Conservation (phyloP, 2,888 invertebrate species). For the Ommatoiulus sabulosus region DNA sequence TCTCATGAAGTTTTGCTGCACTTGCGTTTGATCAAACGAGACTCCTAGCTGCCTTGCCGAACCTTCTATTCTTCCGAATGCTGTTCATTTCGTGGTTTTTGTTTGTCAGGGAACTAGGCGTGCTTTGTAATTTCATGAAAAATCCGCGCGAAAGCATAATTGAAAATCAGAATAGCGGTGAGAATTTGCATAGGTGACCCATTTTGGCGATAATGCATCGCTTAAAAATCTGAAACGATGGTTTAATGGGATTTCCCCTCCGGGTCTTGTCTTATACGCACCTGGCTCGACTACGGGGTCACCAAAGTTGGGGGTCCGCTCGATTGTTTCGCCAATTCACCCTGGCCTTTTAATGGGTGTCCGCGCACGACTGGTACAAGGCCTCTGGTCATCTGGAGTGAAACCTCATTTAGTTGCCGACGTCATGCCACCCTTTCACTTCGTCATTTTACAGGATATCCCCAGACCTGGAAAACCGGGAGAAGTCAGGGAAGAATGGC, state of each 20-base stretch:
- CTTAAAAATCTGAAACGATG: background rate
- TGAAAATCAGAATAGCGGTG: background rate
- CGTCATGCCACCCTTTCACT: background rate
- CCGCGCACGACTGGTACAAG: conserved; percentile 13
- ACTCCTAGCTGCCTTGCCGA: too few relatives aligned
- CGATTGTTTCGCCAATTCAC: conserved; percentile 8
- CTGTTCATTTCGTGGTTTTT: background rate
- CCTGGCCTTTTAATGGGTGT: conserved; percentile 34
- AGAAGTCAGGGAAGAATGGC: too few relatives aligned
- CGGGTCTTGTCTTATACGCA: background rate
- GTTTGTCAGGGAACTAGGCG: background rate
- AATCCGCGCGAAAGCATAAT: background rate
- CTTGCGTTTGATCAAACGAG: too few relatives aligned
- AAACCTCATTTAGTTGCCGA: background rate
- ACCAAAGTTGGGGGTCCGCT: background rate
- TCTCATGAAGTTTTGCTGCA: too few relatives aligned
- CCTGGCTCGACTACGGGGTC: conserved; percentile 12
- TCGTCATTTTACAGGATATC: too few relatives aligned
- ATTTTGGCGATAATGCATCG: conserved; percentile 22
- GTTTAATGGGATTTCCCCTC: conserved; percentile 20
- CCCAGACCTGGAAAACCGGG: too few relatives aligned
- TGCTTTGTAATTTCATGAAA: background rate
- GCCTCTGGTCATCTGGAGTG: conserved; percentile 6
- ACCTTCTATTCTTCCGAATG: too few relatives aligned
- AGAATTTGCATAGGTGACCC: conserved; percentile 23